Evolutionary conservation across 2,113 vertebrate species (phyloP), one percentile per base, ranked within the genome.

Genomic region (Ctenomys sociabilis): DNA sequence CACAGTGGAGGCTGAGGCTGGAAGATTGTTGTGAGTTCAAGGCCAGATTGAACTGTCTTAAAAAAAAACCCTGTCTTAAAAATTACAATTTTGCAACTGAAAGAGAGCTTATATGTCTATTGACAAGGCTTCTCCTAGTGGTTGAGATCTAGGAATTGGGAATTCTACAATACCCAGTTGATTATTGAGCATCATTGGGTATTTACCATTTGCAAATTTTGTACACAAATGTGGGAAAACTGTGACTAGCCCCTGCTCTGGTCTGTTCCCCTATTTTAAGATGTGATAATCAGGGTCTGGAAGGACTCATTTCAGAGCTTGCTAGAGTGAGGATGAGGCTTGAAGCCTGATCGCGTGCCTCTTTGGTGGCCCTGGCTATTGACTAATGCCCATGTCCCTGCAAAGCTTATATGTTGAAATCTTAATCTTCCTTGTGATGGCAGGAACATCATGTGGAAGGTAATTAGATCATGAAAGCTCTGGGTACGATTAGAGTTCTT

Each of bases 231-330:
- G 16, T 88, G 22, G 32, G 61, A 66, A 80, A 40, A 87, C n/a
- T 43, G 1, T 52, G 66, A 64, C 59, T 17, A 70, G 40, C 22
- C 12, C 64, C 13, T 43, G 57, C 70, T 70, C n/a, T 63, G 35
- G 13, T 1, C 61, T 30, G 9, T 52, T 7, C 14, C 19, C 21
- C 80, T 45, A 49, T 57, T 84, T 85, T 63, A 54, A 54, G 35
- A 30, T 26, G 21, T 52, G 17, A 70, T 54, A 82, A 73, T 37
- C 43, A 72, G 70, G 3, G 0, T 61, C 45, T 66, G 72, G 30
- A 85, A 81, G 85, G 73, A 63, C 26, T 88, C 19, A 37, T n/a
- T 72, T 83, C 85, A 90, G 70, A 84, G 32, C 68, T 85, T 77
- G 6, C 37, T 70, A 9, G 12, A 68, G 75, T 54, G 61, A 14